Percentiles rank a stretch among this genome's conserved stretches.
These are phyloP conservation scores for Cephus cinctus DNA, from an alignment of 1,140 invertebrate species.

Conservation along the genomic window DNA sequence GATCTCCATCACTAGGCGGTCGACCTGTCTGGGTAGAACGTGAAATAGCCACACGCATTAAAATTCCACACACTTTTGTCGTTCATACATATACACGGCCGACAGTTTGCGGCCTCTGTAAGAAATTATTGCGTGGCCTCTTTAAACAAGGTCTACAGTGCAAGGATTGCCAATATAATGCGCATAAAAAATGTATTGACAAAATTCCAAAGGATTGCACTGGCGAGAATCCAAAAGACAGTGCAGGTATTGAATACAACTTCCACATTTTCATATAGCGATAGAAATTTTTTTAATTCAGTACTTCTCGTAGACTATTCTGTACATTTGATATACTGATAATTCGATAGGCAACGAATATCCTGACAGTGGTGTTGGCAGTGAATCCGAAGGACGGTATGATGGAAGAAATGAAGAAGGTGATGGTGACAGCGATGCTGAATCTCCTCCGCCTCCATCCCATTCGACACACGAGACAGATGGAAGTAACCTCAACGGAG, in stretches of 20 bases:
- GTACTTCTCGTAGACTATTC: background rate
- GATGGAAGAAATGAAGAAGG: constrained; percentile 59
- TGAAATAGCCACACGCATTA: constrained; percentile 70
- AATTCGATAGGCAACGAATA: constrained; percentile 56
- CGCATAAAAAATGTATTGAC: constrained; percentile 95
- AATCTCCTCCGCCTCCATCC: constrained; percentile 36
- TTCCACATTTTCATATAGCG: no score
- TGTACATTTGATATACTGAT: background rate
- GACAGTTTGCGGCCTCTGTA: constrained; percentile 94
- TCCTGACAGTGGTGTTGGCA: constrained; percentile 66
- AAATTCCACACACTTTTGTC: constrained; percentile 89
- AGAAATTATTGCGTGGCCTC: constrained; percentile 91
- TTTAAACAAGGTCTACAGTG: constrained; percentile 98
- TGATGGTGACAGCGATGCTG: constrained; percentile 69
- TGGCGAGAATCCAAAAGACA: constrained; percentile 70
- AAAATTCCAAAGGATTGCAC: constrained; percentile 95
- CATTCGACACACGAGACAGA: constrained; percentile 31
- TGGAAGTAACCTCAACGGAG: constrained; percentile 43
- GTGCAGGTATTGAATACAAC: constrained; percentile 52
- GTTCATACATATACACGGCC: constrained; percentile 93
- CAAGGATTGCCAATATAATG: constrained; percentile 98
- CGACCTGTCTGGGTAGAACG: constrained; percentile 73
- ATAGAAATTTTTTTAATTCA: constrained; percentile 11
- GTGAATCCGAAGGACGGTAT: constrained; percentile 61
- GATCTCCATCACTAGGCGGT: constrained; percentile 77